Evolutionary conservation across 1,140 invertebrate species (phyloP), one percentile per base, ranked within the genome.

Genomic region (Microplitis demolitor): DNA sequence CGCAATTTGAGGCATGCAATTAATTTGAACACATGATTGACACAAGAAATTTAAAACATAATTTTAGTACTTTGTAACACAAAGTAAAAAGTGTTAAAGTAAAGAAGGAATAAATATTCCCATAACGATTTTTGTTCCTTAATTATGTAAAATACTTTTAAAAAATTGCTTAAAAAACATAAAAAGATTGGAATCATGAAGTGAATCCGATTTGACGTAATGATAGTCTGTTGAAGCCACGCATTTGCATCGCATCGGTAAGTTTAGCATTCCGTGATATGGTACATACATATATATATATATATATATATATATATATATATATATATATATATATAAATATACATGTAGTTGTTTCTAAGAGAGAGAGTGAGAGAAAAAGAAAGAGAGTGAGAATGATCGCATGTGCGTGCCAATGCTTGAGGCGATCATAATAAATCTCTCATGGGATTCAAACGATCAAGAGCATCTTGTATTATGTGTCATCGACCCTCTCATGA

Each of bases 331-430:
- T n/a, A 24, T 24, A 24, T 24, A 35, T 37, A 62, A 62, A 37
- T 64, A 50, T 37, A 64, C 70, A 72, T 72, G 60, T 63, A 63
- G 53, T 60, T 35, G 50, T 64, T 53, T 60, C 14, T 39, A 72
- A 45, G 70, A 66, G 70, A 39, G 50, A 71, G 34, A 45, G 39
- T 5, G 6, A 45, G 11, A 45, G 39, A 45, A 5, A 45, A 8
- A 45, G 39, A 11, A 5, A 11, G 11, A 8, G 39, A 11, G 39
- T 9, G 39, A 45, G 11, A 45, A 45, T 45, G 39, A 51, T 64
- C 61, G 60, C 51, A 56, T 66, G 62, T 72, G 70, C 70, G 53
- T 72, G 63, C 62, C 70, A 67, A 67, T 67, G 66, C 66, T 64
- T 24, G 3, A 16, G 63, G 70, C 63, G 33, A 72, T 72, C 70